These are phyloP conservation scores for Rhabditoides inermis DNA, from an alignment of 2,888 invertebrate genomes.

Conservation along the genomic window DNA sequence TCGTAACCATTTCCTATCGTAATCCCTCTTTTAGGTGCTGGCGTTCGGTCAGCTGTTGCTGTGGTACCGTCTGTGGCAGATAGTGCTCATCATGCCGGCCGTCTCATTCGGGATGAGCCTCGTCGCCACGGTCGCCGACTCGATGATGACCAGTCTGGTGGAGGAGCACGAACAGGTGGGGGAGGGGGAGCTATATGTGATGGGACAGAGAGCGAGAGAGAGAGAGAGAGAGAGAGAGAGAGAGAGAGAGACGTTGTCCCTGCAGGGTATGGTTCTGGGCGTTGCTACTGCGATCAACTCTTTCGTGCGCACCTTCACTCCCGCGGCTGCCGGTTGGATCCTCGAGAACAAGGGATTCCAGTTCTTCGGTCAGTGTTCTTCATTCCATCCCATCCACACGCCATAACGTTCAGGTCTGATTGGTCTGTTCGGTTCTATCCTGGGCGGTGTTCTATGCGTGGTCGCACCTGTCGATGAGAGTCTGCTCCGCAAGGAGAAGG, in stretches of 20 bases:
- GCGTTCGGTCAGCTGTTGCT: slow-evolving; percentile 23
- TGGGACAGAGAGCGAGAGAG: too few relatives aligned
- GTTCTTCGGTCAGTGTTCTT: too few relatives aligned
- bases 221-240: too few relatives aligned
- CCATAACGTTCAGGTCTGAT: too few relatives aligned
- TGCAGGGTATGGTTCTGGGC: slow-evolving; percentile 39
- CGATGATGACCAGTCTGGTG: slow-evolving; percentile 27
- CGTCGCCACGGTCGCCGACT: slow-evolving; percentile 29
- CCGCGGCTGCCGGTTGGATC: slow-evolving; percentile 26
- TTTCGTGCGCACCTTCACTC: slow-evolving; percentile 28
- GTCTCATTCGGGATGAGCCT: slow-evolving; percentile 33
- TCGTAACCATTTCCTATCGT: neutral
- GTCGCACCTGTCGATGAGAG: too few relatives aligned
- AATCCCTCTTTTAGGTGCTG: slow-evolving; percentile 11
- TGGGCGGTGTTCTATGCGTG: too few relatives aligned
- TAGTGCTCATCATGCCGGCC: slow-evolving; percentile 30
- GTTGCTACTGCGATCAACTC: slow-evolving; percentile 32
- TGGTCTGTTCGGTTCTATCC: too few relatives aligned
- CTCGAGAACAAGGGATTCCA: slow-evolving; percentile 27
- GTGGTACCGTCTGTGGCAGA: slow-evolving; percentile 24
- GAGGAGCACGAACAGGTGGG: slow-evolving; percentile 31
- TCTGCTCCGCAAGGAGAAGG: too few relatives aligned
- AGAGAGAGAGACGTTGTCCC: too few relatives aligned
- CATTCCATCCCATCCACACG: too few relatives aligned
- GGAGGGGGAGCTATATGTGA: too few relatives aligned